phyloP scores from a whole-genome alignment of 2,797 vertebrate genomes.

The Sardinella longiceps region DNA sequence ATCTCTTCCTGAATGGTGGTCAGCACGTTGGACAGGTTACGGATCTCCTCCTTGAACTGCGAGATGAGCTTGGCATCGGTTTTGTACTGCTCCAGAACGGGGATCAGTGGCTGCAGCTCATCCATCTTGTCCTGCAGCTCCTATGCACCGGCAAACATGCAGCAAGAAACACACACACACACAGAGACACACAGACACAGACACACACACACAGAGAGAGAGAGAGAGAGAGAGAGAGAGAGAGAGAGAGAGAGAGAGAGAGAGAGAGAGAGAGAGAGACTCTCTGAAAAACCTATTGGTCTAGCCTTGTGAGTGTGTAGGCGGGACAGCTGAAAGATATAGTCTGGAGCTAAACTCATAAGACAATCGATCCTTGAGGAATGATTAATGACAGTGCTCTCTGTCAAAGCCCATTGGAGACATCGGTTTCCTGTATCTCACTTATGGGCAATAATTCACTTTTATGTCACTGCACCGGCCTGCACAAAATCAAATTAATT shows the following conservation, averaged over 20 bases:
- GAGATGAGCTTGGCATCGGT: slow-evolving; percentile 93
- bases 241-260: too few species aligned
- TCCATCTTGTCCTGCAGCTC: slow-evolving; percentile 98
- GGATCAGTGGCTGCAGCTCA: slow-evolving; percentile 93
- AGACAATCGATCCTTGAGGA: slow-evolving; percentile 2
- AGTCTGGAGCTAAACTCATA: slow-evolving; percentile 3
- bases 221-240: too few species aligned
- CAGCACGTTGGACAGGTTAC: slow-evolving; percentile 89
- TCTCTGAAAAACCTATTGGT: neutral
- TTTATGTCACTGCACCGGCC: neutral
- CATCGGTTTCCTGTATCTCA: slow-evolving; percentile 14
- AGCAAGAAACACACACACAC: slow-evolving; percentile 1
- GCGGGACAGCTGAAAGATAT: slow-evolving; percentile 12
- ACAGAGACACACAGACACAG: neutral
- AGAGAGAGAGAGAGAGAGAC: too few species aligned
- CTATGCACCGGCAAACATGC: slow-evolving; percentile 63
- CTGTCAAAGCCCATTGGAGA: neutral
- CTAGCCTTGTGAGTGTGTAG: neutral
- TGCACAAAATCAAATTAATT: slow-evolving; percentile 1
- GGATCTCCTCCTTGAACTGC: slow-evolving; percentile 97
- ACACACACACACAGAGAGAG: neutral
- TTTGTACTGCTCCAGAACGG: slow-evolving; percentile 98
- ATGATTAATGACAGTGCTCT: slow-evolving; percentile 7
- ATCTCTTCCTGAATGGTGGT: slow-evolving; percentile 95
- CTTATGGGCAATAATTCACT: slow-evolving; percentile 4